These are phyloP conservation scores for Apomyelois bistriatella DNA, from an alignment of 2,888 invertebrate genomes.

Conservation along the genomic window DNA sequence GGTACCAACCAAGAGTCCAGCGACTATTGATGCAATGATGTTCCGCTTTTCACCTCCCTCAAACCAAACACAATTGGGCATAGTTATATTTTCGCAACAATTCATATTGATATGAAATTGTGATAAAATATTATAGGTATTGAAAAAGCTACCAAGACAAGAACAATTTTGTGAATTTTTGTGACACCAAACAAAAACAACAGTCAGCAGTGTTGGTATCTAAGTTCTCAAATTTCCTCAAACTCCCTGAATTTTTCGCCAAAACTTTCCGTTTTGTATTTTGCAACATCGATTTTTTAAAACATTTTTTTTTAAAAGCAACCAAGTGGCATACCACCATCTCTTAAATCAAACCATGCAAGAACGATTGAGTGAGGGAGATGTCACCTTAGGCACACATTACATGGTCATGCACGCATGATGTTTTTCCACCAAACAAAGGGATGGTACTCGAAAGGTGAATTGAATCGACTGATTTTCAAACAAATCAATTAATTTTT, in stretches of 20 bases:
- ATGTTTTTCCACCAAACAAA: too few relatives aligned
- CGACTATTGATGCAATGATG: slow-evolving; percentile 89
- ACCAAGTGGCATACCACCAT: too few relatives aligned
- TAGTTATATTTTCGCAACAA: slow-evolving; percentile 86
- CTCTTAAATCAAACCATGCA: too few relatives aligned
- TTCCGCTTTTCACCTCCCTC: slow-evolving; percentile 93
- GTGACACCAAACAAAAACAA: not conserved
- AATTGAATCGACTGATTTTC: too few relatives aligned
- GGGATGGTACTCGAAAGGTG: too few relatives aligned
- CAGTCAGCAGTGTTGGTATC: not conserved
- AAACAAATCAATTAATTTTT: too few relatives aligned
- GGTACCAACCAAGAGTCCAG: slow-evolving; percentile 90
- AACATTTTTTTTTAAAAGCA: too few relatives aligned
- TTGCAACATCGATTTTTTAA: too few relatives aligned
- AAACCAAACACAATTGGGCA: slow-evolving; percentile 90
- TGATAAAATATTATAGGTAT: not conserved
- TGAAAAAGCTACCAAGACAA: not conserved
- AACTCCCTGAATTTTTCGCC: not conserved
- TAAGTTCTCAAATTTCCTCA: not conserved
- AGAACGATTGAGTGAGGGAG: too few relatives aligned
- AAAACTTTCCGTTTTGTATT: too few relatives aligned
- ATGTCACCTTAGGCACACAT: too few relatives aligned
- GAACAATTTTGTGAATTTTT: not conserved
- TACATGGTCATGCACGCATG: too few relatives aligned
- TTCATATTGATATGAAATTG: slow-evolving; percentile 60